Conservation (phyloP, 92 coral and sea anemone genomes). For the Epizoanthus ramosus region DNA sequence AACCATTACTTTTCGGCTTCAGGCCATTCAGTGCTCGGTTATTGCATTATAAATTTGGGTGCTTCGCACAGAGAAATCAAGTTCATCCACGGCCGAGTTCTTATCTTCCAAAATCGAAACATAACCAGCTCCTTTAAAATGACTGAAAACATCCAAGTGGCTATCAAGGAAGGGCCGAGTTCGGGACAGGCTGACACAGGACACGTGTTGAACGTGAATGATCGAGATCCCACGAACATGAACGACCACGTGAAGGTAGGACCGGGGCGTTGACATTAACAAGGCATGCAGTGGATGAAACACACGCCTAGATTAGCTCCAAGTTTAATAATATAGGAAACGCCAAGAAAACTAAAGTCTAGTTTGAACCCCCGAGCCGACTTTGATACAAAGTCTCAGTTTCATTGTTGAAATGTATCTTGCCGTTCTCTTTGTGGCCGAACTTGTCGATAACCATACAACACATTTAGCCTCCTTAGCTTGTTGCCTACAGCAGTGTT, state of each 20-base stretch:
- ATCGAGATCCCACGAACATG: conserved; percentile 80
- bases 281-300: too few relatives aligned
- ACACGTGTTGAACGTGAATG: conserved; percentile 64
- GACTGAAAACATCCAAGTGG: conserved; percentile 29
- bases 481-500: too few relatives aligned
- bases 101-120: not conserved
- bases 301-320: too few relatives aligned
- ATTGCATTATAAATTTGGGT: not conserved
- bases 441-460: too few relatives aligned
- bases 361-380: too few relatives aligned
- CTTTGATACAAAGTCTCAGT: too few relatives aligned
- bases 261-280: too few relatives aligned
- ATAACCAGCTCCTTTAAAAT: not conserved
- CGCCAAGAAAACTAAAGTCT: too few relatives aligned
- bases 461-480: too few relatives aligned
- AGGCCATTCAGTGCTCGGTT: not conserved
- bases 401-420: too few relatives aligned
- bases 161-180: conserved; percentile 21
- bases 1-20: not conserved
- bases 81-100: not conserved
- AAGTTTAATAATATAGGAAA: too few relatives aligned
- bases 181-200: conserved; percentile 55
- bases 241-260: conserved; percentile 83
- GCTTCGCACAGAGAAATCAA: not conserved
- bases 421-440: too few relatives aligned